phyloP scores from a whole-genome alignment of 2,888 invertebrate species.

The Agrypnus murinus region DNA sequence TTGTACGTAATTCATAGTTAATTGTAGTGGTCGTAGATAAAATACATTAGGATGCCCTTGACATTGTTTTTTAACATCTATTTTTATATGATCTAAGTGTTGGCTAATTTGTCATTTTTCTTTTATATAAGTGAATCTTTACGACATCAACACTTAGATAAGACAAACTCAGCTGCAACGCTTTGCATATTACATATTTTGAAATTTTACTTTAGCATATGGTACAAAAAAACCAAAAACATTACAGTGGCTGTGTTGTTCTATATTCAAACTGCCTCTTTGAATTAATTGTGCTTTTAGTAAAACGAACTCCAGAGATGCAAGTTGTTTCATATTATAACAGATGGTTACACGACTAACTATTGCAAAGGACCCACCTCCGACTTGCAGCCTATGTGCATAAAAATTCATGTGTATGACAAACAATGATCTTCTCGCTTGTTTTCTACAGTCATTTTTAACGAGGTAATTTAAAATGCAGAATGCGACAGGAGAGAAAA shows the following conservation, averaged over 20 bases:
- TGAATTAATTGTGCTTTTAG: conserved; percentile 21
- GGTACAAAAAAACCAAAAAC: neutral
- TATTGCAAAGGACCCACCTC: conserved; percentile 4
- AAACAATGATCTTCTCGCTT: neutral
- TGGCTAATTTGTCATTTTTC: too few relatives aligned
- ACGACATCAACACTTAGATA: too few relatives aligned
- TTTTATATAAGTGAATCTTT: too few relatives aligned
- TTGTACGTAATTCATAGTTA: too few relatives aligned
- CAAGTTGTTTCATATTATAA: conserved; percentile 15
- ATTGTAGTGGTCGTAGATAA: too few relatives aligned
- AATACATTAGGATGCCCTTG: too few relatives aligned
- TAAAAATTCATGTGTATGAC: conserved; percentile 15
- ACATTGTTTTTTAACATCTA: too few relatives aligned
- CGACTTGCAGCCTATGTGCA: neutral
- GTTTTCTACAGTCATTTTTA: conserved; percentile 17
- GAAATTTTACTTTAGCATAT: neutral
- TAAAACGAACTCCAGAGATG: neutral
- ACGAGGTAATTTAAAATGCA: conserved; percentile 46
- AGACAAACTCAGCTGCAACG: too few relatives aligned
- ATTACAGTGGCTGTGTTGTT: neutral
- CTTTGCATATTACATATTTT: neutral
- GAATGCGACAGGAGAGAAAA: conserved; percentile 36
- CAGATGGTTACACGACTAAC: conserved; percentile 8
- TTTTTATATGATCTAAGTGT: too few relatives aligned
- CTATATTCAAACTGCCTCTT: neutral